phyloP scores from a whole-genome alignment of 2,113 vertebrate genomes.

The Camarhynchus parvulus region DNA sequence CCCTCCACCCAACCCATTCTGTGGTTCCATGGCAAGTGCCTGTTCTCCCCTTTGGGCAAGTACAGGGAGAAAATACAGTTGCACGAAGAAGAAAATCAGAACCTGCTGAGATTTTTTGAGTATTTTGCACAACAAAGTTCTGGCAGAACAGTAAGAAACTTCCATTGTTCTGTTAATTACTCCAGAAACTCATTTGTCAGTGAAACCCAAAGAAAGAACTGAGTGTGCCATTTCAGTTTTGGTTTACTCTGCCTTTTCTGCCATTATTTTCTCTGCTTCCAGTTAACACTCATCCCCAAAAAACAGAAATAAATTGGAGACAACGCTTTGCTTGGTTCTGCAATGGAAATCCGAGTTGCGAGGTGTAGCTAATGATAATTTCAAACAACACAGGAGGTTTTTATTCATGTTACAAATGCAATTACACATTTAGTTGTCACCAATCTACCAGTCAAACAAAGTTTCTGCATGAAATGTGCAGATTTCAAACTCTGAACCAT shows the following conservation, averaged over 20 bases:
- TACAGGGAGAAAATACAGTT: not conserved
- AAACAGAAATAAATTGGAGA: not conserved
- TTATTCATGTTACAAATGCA: conserved; percentile 16
- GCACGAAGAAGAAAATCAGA: not conserved
- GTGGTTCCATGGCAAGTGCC: not conserved
- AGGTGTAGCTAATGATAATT: not conserved
- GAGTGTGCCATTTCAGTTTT: not conserved
- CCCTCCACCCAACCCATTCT: not conserved
- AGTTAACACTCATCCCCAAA: not conserved
- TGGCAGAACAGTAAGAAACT: not conserved
- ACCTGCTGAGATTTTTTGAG: not conserved
- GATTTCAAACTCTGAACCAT: conserved; percentile 27
- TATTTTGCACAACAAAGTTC: not conserved
- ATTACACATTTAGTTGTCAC: not conserved
- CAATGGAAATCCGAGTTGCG: not conserved
- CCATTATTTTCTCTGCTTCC: conserved; percentile 27
- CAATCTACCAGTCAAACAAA: not conserved
- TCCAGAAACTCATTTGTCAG: conserved; percentile 5
- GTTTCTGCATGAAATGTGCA: not conserved
- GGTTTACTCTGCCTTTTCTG: conserved; percentile 29
- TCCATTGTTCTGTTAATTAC: not conserved
- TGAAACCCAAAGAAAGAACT: not conserved
- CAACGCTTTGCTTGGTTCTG: conserved; percentile 1
- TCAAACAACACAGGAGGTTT: not conserved
- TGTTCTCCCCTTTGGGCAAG: not conserved